Evolutionary conservation across 2,797 vertebrate species (phyloP), one percentile per base, ranked within the genome.

Genomic region (Microctenopoma steveboyesi): DNA sequence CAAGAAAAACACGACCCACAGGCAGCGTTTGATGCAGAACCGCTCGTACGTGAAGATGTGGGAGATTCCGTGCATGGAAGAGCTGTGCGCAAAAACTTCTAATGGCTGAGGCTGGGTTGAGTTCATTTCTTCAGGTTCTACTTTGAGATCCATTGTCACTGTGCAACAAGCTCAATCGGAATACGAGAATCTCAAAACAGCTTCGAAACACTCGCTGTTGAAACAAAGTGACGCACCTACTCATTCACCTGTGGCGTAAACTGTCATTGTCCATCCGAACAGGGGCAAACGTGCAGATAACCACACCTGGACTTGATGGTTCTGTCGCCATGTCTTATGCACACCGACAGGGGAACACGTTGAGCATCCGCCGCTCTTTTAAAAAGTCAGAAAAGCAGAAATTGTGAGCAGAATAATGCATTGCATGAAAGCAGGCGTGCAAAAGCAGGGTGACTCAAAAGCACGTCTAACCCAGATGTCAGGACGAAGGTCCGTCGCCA

Each of bases 21-120:
- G 88, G 79, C 95, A 93, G 84, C 98, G 96, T 82, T 95, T 96
- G 79, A 95, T 81, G 59, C 95, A 96, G 54, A 96, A 89, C 50
- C 96, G 95, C 91, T 97, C 97, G 28, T 97, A 96, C 0, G 96
- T 96, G 94, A 99, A 99, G 92, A 99, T 98, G 93, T 99, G 98
- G 6, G 97, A 94, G 89, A 99, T 94, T 72, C 97, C 98, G 56
- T 99, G 98, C 70, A 99, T 93, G 3, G 96, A 98, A 75, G 98
- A 99, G 87, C 93, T 95, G 92, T 95, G 96, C 71, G 98, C 96
- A 14, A 99, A 99, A 88, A 96, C 97, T 94, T 99, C 95, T 66
- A 99, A 85, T 65, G 96, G 94, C 52, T 96, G 94, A 0, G 97
- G 97, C 3, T 94, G 95, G 58, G 93, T 90, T 1, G 94, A 88